A percentile compares a stretch with the other conserved stretches of the same genome.
phyloP scores from a whole-genome alignment of 2,888 invertebrate genomes.

The Aleiodes leptofemur region DNA sequence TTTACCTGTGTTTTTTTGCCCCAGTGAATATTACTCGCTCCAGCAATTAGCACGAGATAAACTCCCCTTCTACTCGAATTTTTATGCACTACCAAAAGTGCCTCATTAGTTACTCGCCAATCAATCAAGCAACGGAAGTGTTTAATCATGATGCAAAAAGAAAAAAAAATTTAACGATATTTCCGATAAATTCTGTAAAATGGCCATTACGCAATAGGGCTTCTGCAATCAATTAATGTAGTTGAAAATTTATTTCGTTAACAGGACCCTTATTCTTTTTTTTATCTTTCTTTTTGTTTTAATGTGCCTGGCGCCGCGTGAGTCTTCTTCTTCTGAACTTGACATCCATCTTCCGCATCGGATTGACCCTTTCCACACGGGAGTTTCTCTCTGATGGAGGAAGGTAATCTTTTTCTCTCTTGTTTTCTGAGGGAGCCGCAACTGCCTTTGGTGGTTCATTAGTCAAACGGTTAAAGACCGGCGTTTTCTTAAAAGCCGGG shows the following conservation, averaged over 20 bases:
- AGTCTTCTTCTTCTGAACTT: neutral
- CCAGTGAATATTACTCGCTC: slow-evolving; percentile 30
- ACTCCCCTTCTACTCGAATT: neutral
- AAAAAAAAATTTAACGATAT: slow-evolving; percentile 9
- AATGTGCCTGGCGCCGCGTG: slow-evolving; percentile 1
- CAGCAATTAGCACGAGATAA: slow-evolving; percentile 62
- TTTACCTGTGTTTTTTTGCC: slow-evolving; percentile 47
- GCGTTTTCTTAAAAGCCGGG: slow-evolving; percentile 30
- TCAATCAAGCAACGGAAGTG: slow-evolving; percentile 60
- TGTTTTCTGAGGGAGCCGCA: slow-evolving; percentile 18
- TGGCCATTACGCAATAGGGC: slow-evolving; percentile 2
- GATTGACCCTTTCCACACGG: slow-evolving; percentile 60
- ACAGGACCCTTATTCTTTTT: neutral
- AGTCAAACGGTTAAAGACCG: slow-evolving; percentile 69
- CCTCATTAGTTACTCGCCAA: slow-evolving; percentile 69
- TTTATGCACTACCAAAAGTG: slow-evolving; percentile 16
- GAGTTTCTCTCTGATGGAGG: slow-evolving; percentile 54
- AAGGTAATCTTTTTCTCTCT: slow-evolving; percentile 20
- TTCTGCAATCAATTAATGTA: slow-evolving; percentile 27
- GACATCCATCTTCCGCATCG: slow-evolving; percentile 59
- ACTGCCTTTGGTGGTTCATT: slow-evolving; percentile 64
- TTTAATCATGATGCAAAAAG: slow-evolving; percentile 23
- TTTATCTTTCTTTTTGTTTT: too few relatives aligned
- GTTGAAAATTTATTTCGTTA: slow-evolving; percentile 1
- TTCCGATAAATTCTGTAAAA: slow-evolving; percentile 1